Conservation (phyloP, 2,797 vertebrate genomes). For the Rhabdophis nuchalis region DNA sequence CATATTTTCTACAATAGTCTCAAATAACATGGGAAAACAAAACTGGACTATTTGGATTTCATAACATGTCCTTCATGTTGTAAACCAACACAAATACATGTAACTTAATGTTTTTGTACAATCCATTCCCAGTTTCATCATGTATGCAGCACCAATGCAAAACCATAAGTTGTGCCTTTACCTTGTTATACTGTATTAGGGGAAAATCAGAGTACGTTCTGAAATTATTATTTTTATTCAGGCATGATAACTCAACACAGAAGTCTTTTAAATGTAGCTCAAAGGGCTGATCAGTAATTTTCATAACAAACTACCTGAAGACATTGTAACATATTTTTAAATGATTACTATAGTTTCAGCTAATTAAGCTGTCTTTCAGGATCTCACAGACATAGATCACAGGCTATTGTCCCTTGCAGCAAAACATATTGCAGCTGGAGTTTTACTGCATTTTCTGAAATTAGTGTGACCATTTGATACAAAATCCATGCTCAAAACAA, state of each 20-base stretch:
- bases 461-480: slow-evolving; percentile 64
- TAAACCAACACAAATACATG: not conserved
- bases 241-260: not conserved
- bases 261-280: slow-evolving; percentile 23
- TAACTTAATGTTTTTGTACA: not conserved
- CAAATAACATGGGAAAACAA: not conserved
- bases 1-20: not conserved
- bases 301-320: slow-evolving; percentile 58
- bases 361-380: slow-evolving; percentile 64
- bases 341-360: slow-evolving; percentile 55
- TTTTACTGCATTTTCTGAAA: slow-evolving; percentile 67
- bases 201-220: not conserved
- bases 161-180: not conserved
- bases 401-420: slow-evolving; percentile 42
- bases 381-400: slow-evolving; percentile 37
- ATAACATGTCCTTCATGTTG: not conserved
- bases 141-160: not conserved
- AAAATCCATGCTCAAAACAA: slow-evolving; percentile 63
- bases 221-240: not conserved
- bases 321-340: slow-evolving; percentile 56
- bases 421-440: slow-evolving; percentile 32
- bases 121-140: not conserved
- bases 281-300: slow-evolving; percentile 48
- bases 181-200: not conserved
- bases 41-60: not conserved